These are phyloP conservation scores for Ploceus nigricollis DNA, from an alignment of 2,113 vertebrate species.

Conservation along the genomic window DNA sequence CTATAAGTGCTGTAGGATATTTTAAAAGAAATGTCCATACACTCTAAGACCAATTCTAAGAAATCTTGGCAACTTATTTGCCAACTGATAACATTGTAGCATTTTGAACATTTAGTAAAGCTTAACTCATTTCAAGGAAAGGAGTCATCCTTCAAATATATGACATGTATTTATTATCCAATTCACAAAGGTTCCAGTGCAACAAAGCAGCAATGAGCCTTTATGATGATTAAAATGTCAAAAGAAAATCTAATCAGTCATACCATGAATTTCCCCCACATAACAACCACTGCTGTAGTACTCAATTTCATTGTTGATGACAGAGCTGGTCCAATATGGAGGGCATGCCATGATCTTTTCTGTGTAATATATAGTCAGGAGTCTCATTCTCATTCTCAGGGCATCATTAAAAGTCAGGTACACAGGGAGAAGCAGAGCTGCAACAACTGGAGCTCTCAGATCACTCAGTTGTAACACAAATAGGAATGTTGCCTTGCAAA, in stretches of 20 bases:
- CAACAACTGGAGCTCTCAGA: neutral
- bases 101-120: constrained; percentile 2
- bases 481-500: neutral
- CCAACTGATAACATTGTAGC: neutral
- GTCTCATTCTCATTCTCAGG: neutral
- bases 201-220: constrained; percentile 22
- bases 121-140: neutral
- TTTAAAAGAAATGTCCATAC: neutral
- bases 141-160: constrained; percentile 5
- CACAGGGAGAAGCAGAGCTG: neutral
- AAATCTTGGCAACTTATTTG: neutral
- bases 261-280: neutral
- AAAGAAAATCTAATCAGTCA: constrained; percentile 27
- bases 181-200: constrained; percentile 11
- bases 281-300: neutral
- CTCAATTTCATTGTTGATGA: neutral
- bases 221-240: constrained; percentile 46
- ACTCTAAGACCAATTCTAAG: neutral
- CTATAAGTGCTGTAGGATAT: neutral
- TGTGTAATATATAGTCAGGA: neutral
- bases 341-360: neutral
- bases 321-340: neutral
- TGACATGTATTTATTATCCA: constrained; percentile 41
- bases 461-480: neutral
- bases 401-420: neutral